Percentiles rank a stretch among this genome's conserved stretches.
These are phyloP conservation scores for Phalacrocorax pelagicus DNA, from an alignment of 2,113 vertebrate species.

Conservation along the genomic window DNA sequence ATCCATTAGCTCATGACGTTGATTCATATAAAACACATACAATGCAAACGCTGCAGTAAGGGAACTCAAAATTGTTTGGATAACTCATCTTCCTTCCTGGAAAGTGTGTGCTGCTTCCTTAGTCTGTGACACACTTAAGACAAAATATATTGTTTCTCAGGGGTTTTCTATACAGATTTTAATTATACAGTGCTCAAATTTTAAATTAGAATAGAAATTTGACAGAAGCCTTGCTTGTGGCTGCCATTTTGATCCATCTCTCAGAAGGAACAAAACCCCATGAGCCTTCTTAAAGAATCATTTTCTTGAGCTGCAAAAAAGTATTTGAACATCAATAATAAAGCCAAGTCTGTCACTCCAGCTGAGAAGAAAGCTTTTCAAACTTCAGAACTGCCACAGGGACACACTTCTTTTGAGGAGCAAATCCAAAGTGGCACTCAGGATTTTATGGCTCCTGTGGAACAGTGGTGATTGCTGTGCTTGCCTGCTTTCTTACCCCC, in stretches of 20 bases:
- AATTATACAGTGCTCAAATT: background rate
- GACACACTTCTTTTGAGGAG: background rate
- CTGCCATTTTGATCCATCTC: background rate
- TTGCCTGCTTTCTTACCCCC: too few species aligned
- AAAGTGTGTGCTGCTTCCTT: background rate
- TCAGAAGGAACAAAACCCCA: background rate
- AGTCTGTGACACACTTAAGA: background rate
- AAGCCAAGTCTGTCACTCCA: slow-evolving; percentile 12
- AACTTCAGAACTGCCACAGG: background rate
- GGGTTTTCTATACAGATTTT: background rate
- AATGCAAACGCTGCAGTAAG: background rate
- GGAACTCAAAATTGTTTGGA: background rate
- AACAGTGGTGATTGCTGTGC: background rate
- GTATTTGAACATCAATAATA: slow-evolving; percentile 40
- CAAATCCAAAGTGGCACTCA: slow-evolving; percentile 3
- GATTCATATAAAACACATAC: background rate
- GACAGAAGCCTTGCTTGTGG: background rate
- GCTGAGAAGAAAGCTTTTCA: slow-evolving; percentile 48
- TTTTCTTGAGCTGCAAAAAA: background rate
- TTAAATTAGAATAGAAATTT: background rate
- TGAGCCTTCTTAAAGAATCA: background rate
- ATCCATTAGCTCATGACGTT: background rate
- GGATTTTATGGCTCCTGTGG: background rate
- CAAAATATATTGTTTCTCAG: background rate
- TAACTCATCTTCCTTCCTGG: background rate